Evolutionary conservation across 2,797 vertebrate species (phyloP).

Genomic region (Geotrypetes seraphini): DNA sequence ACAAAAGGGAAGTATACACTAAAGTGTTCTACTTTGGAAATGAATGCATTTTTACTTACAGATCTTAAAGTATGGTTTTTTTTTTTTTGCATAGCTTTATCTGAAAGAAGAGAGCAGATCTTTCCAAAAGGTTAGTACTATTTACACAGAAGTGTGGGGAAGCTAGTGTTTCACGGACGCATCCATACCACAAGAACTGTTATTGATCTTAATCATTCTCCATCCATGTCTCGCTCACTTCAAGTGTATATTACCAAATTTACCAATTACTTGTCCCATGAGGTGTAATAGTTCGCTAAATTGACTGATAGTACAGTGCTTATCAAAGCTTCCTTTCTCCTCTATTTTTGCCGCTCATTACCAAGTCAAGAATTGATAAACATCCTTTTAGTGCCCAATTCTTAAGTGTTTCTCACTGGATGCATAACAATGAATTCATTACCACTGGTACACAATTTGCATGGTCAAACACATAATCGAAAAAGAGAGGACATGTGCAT

Average conservation of each 20-base stretch:
- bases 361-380: slow-evolving; percentile 63
- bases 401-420: slow-evolving; percentile 67
- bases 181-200: slow-evolving; percentile 38
- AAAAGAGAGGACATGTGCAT: slow-evolving; percentile 55
- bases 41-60: slow-evolving; percentile 99
- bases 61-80: slow-evolving; percentile 88
- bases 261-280: slow-evolving; percentile 50
- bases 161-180: slow-evolving; percentile 37
- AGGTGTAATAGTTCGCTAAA: slow-evolving; percentile 44
- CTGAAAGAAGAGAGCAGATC: slow-evolving; percentile 75
- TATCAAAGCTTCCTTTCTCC: slow-evolving; percentile 40
- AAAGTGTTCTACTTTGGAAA: slow-evolving; percentile 74
- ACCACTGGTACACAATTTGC: slow-evolving; percentile 69
- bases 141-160: slow-evolving; percentile 50
- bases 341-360: slow-evolving; percentile 63
- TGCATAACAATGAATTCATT: slow-evolving; percentile 66
- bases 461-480: slow-evolving; percentile 57
- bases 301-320: slow-evolving; percentile 47
- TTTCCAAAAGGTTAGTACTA: slow-evolving; percentile 58
- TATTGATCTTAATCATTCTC: slow-evolving; percentile 42
- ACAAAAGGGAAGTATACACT: slow-evolving; percentile 70
- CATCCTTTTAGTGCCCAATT: slow-evolving; percentile 73
- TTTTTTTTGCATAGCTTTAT: slow-evolving; percentile 68
- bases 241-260: slow-evolving; percentile 47
- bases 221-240: slow-evolving; percentile 42